A percentile compares a stretch with the other conserved stretches of the same genome.
These are phyloP conservation scores for Anhinga anhinga DNA, from an alignment of 2,113 vertebrate species.

Conservation along the genomic window DNA sequence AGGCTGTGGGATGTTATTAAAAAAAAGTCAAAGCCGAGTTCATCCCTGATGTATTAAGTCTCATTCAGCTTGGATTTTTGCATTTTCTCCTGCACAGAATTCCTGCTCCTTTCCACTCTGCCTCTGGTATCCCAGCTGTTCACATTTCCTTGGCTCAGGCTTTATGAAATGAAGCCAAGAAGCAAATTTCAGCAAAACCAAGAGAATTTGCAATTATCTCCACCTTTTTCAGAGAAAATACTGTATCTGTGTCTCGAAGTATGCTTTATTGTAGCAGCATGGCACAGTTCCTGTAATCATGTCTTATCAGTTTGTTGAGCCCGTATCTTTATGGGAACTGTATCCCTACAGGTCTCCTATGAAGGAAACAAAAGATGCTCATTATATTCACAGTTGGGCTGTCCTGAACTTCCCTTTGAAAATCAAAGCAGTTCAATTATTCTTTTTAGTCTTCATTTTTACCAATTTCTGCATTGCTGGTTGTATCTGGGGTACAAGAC, in stretches of 20 bases:
- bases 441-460: not conserved
- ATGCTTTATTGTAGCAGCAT: not conserved
- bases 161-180: not conserved
- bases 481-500: not conserved
- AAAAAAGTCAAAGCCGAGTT: not conserved
- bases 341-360: not conserved
- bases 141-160: not conserved
- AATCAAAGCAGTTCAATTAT: not conserved
- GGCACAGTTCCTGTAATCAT: not conserved
- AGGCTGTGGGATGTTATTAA: not conserved
- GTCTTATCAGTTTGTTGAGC: not conserved
- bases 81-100: not conserved
- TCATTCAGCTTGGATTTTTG: not conserved
- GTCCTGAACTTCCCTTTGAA: not conserved
- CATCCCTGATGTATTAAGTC: not conserved
- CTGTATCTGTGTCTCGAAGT: not conserved
- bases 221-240: not conserved
- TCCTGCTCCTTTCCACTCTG: not conserved
- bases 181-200: not conserved
- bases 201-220: not conserved
- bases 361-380: constrained; percentile 26
- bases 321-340: not conserved
- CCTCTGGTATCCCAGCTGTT: constrained; percentile 7
- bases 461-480: not conserved
- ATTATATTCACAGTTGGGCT: constrained; percentile 1